phyloP scores from a whole-genome alignment of 2,113 vertebrate species.

The Ursus arctos region DNA sequence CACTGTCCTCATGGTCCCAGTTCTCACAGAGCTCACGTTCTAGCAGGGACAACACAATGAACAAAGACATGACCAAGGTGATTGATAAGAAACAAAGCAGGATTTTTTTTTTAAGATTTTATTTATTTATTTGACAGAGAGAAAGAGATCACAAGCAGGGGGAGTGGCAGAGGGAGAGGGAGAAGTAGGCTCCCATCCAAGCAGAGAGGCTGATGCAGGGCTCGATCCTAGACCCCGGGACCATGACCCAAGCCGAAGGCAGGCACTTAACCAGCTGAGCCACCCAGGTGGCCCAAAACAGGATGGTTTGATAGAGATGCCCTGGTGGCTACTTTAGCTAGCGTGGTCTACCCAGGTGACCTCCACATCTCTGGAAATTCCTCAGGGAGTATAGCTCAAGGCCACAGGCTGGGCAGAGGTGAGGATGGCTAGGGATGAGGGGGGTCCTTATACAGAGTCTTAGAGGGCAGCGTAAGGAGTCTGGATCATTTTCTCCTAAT shows the following conservation, averaged over 20 bases:
- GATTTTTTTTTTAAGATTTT: too few relatives aligned
- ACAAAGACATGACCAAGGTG: too few relatives aligned
- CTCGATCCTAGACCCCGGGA: too few relatives aligned
- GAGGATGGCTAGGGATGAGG: neutral
- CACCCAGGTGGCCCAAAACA: neutral
- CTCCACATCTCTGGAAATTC: constrained; percentile 90
- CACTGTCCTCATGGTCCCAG: rapidly evolving
- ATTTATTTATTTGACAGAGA: too few relatives aligned
- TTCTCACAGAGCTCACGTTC: neutral
- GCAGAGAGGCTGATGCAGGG: too few relatives aligned
- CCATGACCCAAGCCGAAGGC: too few relatives aligned
- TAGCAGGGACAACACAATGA: neutral
- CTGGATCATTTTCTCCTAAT: rapidly evolving
- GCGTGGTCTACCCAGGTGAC: constrained; percentile 87
- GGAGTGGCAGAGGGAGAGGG: too few relatives aligned
- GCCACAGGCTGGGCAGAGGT: constrained; percentile 70
- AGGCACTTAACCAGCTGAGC: too few relatives aligned
- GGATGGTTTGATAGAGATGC: neutral
- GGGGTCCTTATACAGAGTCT: neutral
- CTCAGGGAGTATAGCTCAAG: constrained; percentile 91
- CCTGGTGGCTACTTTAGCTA: neutral
- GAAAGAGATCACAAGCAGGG: too few relatives aligned
- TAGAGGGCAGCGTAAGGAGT: rapidly evolving
- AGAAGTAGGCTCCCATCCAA: too few relatives aligned
- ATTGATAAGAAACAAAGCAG: neutral